Conservation (phyloP, 2,888 invertebrate species). For the Chydorus sphaericus region DNA sequence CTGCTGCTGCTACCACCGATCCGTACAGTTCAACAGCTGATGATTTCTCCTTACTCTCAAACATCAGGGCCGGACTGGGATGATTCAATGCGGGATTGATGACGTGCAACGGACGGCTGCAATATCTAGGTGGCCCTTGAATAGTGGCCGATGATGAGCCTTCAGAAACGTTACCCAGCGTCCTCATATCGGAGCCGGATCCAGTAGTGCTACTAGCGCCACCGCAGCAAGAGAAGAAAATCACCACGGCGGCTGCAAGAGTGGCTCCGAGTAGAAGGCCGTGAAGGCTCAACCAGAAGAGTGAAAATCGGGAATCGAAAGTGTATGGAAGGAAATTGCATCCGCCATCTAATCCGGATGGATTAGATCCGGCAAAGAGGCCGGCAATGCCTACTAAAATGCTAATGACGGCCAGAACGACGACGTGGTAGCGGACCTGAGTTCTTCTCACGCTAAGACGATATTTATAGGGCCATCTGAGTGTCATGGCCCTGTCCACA, state of each 20-base stretch:
- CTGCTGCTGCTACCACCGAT: background rate
- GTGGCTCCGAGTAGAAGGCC: constrained; percentile 35
- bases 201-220: background rate
- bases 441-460: constrained; percentile 23
- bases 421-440: constrained; percentile 33
- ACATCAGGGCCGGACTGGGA: background rate
- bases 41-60: background rate
- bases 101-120: too few relatives aligned
- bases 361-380: constrained; percentile 30
- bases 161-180: constrained; percentile 7
- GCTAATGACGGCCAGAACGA: constrained; percentile 36
- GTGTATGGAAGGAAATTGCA: constrained; percentile 36
- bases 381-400: constrained; percentile 39
- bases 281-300: constrained; percentile 38
- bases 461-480: constrained; percentile 26
- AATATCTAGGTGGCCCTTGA: too few relatives aligned
- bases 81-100: too few relatives aligned
- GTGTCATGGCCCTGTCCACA: constrained; percentile 32
- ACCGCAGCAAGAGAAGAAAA: constrained; percentile 10
- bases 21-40: background rate
- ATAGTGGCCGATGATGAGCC: too few relatives aligned
- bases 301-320: constrained; percentile 34
- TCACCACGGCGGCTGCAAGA: constrained; percentile 32
- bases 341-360: background rate
- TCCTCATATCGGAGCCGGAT: constrained; percentile 12